Base-by-base conservation (phyloP, 2,888 invertebrate species). In the Disparrhopalites patrizii region DNA sequence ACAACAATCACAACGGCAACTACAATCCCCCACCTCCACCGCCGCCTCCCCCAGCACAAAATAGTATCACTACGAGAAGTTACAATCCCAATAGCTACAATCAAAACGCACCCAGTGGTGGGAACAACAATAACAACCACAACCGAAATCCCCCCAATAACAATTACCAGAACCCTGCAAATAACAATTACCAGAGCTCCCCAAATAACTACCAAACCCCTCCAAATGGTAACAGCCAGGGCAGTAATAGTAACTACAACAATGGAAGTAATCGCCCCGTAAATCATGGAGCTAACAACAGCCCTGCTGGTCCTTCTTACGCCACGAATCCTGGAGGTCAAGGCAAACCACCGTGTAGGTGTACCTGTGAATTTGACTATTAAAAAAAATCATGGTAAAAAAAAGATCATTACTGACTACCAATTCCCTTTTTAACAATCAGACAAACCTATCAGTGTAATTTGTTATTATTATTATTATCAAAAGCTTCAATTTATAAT, bases 301-400 rank as follows among this genome's bases (percentile, higher is more conserved):
- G 36, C 7, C 36, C 36, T 10, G 5, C 43, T 5, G 43, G 43
- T 43, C n/a, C 7, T 1, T 51, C 62, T 30, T 30, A 50, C 13
- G 36, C 28, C 23, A 52, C 31, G 5, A 54, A 62, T 51, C 51
- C 28, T 33, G 62, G 62, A 30, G 62, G 55, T 25, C 31, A 62
- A 27, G 62, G 62, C 25, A 55, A 62, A n/a, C 52, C 40, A n/a
- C 63, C 63, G 3, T 63, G 63, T 27, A 51, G 38, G 25, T 63
- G 63, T 47, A 43, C 43, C 15, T 63, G 63, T 25, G 40, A 55
- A 43, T 63, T 55, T 55, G 43, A 63, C 13, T 28, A 43, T 20
- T 57, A 27, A 57, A 38, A 7, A 15, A 43, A 4, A 18, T 10
- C 43, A 5, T 43, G 7, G 36, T 36, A 36, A 36, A 36, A 10